Base-by-base conservation (phyloP, 2,888 invertebrate genomes). In the Apodemia hepburni region DNA sequence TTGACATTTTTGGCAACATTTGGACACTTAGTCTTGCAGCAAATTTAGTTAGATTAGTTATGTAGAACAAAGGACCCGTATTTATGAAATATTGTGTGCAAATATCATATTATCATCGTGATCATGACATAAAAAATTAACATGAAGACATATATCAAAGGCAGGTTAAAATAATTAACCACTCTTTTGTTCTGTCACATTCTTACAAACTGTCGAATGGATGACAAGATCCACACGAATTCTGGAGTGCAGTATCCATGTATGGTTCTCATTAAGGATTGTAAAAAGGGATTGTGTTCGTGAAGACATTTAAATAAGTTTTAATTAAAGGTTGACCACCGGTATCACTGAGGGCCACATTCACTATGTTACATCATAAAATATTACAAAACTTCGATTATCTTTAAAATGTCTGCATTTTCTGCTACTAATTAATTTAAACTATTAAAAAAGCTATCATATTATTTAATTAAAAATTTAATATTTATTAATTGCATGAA, bases 221-320 rank as follows among this genome's bases (percentile, higher is more conserved):
- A 62, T 61, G 64, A 64, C 65, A 60, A 71, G 74, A 80, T 83
- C 81, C 80, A 85, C 86, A 83, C 79, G 86, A 79, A 86, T 85
- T 83, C 85, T 84, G 85, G 82, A 85, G 79, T 81, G 80, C 73
- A 73, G 76, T 70, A 65, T 63, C 87, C 87, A 67, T 83, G 76
- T 86, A 86, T 76, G 90, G 89, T 71, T 81, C 80, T 90, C 87
- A 88, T 90, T 89, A 89, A 80, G 78, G 75, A 66, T 29, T 29
- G 77, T 71, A 86, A 83, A 85, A 85, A 81, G 71, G 60, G 62
- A 47, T 47, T 47, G 45, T 60, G 65, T 64, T 64, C 47, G 61
- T 60, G 61, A 57, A 65, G 79, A 80, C 79, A 80, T 81, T 85
- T 82, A 82, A 82, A 84, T 82, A 77, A 77, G 72, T 78, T 85